Conservation (phyloP, 2,888 invertebrate species). For the Amiota minor region DNA sequence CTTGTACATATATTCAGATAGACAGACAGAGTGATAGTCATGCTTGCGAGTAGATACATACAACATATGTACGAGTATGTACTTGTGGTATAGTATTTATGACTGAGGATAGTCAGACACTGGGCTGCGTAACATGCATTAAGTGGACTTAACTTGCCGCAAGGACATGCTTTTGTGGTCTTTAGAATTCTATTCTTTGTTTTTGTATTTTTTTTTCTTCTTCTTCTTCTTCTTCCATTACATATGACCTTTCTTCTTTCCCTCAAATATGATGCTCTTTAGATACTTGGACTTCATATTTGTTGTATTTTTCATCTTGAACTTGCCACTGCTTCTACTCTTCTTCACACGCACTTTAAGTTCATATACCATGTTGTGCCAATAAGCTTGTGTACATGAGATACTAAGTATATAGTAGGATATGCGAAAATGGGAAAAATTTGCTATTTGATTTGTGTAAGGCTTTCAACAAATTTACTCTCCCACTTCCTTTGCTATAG, state of each 20-base stretch:
- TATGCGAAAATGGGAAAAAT: conserved; percentile 22
- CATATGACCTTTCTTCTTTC: not conserved
- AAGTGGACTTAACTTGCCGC: conserved; percentile 66
- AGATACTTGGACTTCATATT: not conserved
- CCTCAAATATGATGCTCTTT: not conserved
- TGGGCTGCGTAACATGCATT: conserved; percentile 53
- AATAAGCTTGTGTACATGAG: not conserved
- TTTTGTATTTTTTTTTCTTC: not conserved
- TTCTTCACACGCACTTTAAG: not conserved
- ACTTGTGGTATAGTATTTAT: not conserved
- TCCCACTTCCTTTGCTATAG: not conserved
- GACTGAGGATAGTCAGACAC: not conserved
- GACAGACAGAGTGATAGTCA: no score
- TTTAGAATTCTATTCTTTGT: conserved; percentile 53
- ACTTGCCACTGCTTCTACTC: conserved; percentile 14
- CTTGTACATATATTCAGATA: conserved; percentile 3
- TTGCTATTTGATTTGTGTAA: conserved; percentile 6
- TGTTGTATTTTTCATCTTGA: conserved; percentile 12
- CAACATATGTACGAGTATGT: conserved; percentile 26
- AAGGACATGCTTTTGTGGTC: conserved; percentile 66
- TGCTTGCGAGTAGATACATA: conserved; percentile 25
- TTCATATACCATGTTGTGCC: not conserved
- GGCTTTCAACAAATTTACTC: conserved; percentile 14
- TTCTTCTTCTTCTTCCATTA: not conserved
- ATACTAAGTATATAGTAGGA: not conserved